phyloP scores from a whole-genome alignment of 2,113 vertebrate genomes.

The Urocolius indicus region DNA sequence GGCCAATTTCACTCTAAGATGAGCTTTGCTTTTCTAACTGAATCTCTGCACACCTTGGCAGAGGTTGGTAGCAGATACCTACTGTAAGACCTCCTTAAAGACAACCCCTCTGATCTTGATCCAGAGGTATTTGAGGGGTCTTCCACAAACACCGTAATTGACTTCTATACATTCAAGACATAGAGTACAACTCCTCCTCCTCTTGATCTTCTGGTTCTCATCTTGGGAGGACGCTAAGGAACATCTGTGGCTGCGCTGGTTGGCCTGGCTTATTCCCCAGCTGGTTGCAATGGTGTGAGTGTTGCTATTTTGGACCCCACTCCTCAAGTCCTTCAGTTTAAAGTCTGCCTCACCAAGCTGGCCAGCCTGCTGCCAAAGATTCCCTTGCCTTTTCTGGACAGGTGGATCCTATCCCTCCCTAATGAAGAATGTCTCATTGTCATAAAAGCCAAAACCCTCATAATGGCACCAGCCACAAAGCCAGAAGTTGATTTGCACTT shows the following conservation, averaged over 20 bases:
- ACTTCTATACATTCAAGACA: not conserved
- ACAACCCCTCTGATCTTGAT: too few relatives aligned
- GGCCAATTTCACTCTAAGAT: not conserved
- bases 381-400: not conserved
- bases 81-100: too few relatives aligned
- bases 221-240: not conserved
- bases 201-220: not conserved
- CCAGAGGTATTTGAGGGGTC: too few relatives aligned
- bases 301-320: not conserved
- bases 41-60: not conserved
- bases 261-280: not conserved
- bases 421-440: not conserved
- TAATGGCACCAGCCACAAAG: not conserved
- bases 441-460: not conserved
- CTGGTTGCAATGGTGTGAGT: not conserved
- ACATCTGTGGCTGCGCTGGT: not conserved
- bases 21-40: not conserved
- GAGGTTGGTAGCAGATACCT: too few relatives aligned
- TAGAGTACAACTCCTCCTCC: not conserved
- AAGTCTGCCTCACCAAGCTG: not conserved
- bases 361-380: not conserved
- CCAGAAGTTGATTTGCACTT: not conserved
- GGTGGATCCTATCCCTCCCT: not conserved
- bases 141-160: not conserved
- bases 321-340: not conserved